Conservation (phyloP, 2,797 vertebrate genomes). For the Poeciliopsis paucimaculata region DNA sequence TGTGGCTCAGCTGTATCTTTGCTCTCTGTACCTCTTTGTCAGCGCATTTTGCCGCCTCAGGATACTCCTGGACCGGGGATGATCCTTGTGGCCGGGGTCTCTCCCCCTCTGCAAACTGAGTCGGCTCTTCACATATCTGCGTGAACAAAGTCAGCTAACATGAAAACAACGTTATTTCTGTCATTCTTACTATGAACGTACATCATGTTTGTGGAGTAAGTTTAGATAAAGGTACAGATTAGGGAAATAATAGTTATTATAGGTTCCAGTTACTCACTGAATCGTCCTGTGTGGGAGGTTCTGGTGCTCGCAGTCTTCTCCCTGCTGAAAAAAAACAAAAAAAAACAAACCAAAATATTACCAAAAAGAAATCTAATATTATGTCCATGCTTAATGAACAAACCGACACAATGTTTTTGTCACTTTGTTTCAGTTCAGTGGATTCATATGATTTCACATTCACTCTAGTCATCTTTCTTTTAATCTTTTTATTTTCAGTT, state of each 20-base stretch:
- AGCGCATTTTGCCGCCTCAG: constrained; percentile 78
- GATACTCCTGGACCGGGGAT: constrained; percentile 93
- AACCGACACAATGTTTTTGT: background rate
- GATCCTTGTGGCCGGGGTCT: constrained; percentile 96
- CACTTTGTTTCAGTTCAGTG: background rate
- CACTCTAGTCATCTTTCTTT: background rate
- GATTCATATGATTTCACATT: background rate
- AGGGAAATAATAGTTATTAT: background rate
- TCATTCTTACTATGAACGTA: background rate
- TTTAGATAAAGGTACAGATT: background rate
- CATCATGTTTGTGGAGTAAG: background rate
- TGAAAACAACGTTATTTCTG: background rate
- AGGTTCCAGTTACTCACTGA: constrained; percentile 83
- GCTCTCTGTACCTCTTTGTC: constrained; percentile 81
- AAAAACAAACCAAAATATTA: background rate
- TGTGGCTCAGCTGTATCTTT: background rate
- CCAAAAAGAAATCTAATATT: background rate
- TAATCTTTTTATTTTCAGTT: background rate
- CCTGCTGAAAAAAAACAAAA: constrained; percentile 68
- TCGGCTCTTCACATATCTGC: constrained; percentile 86
- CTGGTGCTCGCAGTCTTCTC: constrained; percentile 83
- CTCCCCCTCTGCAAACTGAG: constrained; percentile 84
- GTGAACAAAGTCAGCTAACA: constrained; percentile 29
- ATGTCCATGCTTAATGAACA: background rate
- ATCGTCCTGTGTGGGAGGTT: constrained; percentile 80